Evolutionary conservation across 2,888 invertebrate species (phyloP).

Genomic region (Sinotaia quadrata): DNA sequence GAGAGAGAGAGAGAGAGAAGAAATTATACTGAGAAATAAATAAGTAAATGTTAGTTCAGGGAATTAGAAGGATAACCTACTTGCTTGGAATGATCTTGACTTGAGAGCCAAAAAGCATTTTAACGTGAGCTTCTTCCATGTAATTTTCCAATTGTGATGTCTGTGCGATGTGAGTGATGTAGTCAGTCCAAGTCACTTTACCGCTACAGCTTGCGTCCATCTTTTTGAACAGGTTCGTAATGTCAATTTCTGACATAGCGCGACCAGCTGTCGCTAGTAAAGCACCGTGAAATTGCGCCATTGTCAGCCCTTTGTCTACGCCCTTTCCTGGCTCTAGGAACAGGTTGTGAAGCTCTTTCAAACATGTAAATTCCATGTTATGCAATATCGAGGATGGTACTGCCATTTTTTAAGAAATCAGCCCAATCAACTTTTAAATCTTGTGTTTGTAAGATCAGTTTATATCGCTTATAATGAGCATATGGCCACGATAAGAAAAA

Average conservation of each 20-base stretch:
- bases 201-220: conserved; percentile 76
- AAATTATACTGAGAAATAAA: background rate
- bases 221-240: conserved; percentile 66
- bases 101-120: conserved; percentile 25
- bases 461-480: too few species aligned
- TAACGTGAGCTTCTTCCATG: conserved; percentile 21
- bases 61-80: too few species aligned
- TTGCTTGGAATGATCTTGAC: background rate
- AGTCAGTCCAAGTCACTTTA: conserved; percentile 82
- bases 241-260: conserved; percentile 56
- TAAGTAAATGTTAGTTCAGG: background rate
- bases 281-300: conserved; percentile 62
- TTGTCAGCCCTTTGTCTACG: conserved; percentile 45
- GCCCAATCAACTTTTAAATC: too few species aligned
- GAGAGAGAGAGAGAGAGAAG: conserved; percentile 11
- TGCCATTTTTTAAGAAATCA: too few species aligned
- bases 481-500: too few species aligned
- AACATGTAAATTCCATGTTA: background rate
- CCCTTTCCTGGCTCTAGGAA: conserved; percentile 1
- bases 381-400: too few species aligned
- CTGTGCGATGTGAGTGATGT: conserved; percentile 79
- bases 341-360: background rate
- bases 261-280: conserved; percentile 56
- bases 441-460: too few species aligned
- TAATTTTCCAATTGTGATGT: background rate